Percentiles rank a stretch among this genome's conserved stretches.
Conservation (phyloP, 2,113 vertebrate genomes). For the Rhinichthys klamathensis region DNA sequence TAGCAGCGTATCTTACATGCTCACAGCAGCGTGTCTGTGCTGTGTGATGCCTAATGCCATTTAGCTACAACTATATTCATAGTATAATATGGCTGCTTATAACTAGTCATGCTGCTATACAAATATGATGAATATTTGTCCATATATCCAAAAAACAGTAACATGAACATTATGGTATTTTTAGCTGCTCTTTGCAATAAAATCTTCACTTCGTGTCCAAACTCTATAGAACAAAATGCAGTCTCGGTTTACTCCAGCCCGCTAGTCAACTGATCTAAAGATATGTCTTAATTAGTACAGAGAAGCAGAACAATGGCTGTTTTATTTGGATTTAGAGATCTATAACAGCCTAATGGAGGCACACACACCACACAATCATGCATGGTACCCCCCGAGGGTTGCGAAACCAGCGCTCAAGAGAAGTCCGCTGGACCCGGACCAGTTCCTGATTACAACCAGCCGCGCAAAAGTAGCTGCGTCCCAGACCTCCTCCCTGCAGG, state of each 20-base stretch:
- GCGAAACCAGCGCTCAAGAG: constrained; percentile 58
- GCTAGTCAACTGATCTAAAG: constrained; percentile 29
- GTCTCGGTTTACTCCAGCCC: constrained; percentile 41
- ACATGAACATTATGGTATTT: background rate
- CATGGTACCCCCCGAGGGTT: constrained; percentile 50
- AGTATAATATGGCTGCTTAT: too few species aligned
- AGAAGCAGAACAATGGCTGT: constrained; percentile 52
- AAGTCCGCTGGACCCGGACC: constrained; percentile 57
- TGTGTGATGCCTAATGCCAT: too few species aligned
- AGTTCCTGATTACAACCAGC: constrained; percentile 67
- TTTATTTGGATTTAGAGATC: constrained; percentile 50
- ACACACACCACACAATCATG: constrained; percentile 2
- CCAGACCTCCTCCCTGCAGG: constrained; percentile 31
- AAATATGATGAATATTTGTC: too few species aligned
- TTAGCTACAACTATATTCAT: too few species aligned
- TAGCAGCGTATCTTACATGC: too few species aligned
- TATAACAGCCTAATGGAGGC: constrained; percentile 34
- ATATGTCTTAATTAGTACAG: constrained; percentile 54
- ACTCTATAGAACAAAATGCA: constrained; percentile 40
- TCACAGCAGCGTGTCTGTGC: too few species aligned
- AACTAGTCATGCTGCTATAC: too few species aligned
- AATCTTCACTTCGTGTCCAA: background rate
- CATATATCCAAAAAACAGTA: background rate
- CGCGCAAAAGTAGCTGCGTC: constrained; percentile 36
- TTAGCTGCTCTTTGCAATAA: constrained; percentile 39